These are phyloP conservation scores for human DNA, from an alignment of 2,113 vertebrate species.

Conservation along the genomic window GRCh38 chr9:32480501-32481000, in stretches of 20 bases:
- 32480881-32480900: background rate
- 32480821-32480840: background rate
- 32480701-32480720: background rate
- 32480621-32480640: background rate
- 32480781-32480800: background rate
- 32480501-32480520: background rate
- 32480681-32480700: background rate
- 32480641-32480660: constrained; percentile 35
- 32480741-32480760: background rate
- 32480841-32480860: background rate
- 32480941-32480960: background rate
- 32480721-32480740: background rate
- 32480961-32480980: background rate
- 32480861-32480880: background rate
- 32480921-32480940: background rate
- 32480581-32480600: constrained; percentile 45
- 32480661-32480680: background rate
- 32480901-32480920: background rate
- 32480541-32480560: background rate
- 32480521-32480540: constrained; percentile 30
- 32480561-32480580: constrained; percentile 16
- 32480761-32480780: background rate
- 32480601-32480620: background rate
- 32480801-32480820: background rate
- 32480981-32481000: background rate